Evolutionary conservation across 2,113 vertebrate genomes (phyloP).

Genomic region (Leuciscus idus): DNA sequence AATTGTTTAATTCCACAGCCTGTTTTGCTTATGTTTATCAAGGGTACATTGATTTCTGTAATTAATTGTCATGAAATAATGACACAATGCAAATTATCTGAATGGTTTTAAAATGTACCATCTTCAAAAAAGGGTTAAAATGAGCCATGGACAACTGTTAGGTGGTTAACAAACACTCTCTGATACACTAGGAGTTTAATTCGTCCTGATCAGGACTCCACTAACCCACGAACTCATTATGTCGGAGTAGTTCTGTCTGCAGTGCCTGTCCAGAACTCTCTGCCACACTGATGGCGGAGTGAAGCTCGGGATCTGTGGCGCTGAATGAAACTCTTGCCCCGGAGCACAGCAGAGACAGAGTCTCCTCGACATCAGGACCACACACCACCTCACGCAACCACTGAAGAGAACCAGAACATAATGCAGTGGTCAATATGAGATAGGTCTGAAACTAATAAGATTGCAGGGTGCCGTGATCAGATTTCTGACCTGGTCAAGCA

Average conservation of each 20-base stretch:
- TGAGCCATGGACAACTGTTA: background rate
- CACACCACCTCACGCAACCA: slow-evolving; percentile 73
- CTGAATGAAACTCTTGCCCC: slow-evolving; percentile 72
- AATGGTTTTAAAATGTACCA: background rate
- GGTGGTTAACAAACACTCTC: background rate
- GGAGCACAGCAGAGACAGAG: slow-evolving; percentile 75
- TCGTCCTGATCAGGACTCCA: background rate
- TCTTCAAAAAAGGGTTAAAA: background rate
- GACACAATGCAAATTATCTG: background rate
- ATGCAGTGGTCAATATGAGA: background rate
- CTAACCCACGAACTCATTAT: slow-evolving; percentile 76
- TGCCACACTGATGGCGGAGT: slow-evolving; percentile 71
- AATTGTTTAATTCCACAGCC: too few relatives aligned
- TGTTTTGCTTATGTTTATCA: too few relatives aligned
- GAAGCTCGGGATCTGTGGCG: slow-evolving; percentile 55
- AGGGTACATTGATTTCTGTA: too few relatives aligned
- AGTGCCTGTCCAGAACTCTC: slow-evolving; percentile 71
- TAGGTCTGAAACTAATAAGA: background rate
- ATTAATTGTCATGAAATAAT: background rate
- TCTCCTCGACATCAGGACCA: slow-evolving; percentile 69
- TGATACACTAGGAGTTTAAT: background rate
- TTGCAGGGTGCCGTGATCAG: background rate
- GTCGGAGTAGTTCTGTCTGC: slow-evolving; percentile 74
- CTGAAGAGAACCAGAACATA: slow-evolving; percentile 60
- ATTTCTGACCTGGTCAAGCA: slow-evolving; percentile 73